Evolutionary conservation across 2,113 vertebrate genomes (phyloP), one percentile per base, ranked within the genome.

Genomic region (Scomber japonicus): DNA sequence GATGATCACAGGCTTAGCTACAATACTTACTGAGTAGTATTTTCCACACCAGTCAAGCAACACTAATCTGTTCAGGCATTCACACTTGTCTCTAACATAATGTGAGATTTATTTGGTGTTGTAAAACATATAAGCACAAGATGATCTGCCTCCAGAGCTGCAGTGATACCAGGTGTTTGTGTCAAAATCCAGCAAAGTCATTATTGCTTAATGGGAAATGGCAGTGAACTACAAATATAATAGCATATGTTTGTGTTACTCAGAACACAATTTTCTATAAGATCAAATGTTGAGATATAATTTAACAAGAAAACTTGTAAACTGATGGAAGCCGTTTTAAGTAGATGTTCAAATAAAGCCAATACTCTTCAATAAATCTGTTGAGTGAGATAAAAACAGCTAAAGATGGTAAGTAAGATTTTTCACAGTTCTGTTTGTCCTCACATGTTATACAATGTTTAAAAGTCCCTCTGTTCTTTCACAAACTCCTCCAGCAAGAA

Each of bases 31-130:
- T 79, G 51, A 75, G 54, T 71, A 61, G 75, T 54, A 59, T 80
- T 80, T 81, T 84, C 83, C 61, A 72, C 67, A 75, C 76, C 69
- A 83, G 79, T 89, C 72, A 82, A 71, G 78, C 54, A 57, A 63
- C 71, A 72, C 82, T 75, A 80, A 86, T 82, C 72, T 82, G 57
- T 66, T 81, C 45, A 24, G 65, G 60, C 59, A 77, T 87, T 80
- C 70, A 70, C 78, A 80, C 72, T 85, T 50, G 40, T 84, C 81
- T 83, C n/a, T 8, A 56, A 53, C 55, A 75, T 51, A 64, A 80
- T 62, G 60, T 65, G 49, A 55, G 64, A 75, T 78, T 71, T 61
- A 56, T 59, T 77, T 75, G 5, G 45, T 61, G 21, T 53, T 69
- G 24, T 75, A 83, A 75, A 78, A 71, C 44, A 65, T 59, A 61